Evolutionary conservation across 1,140 invertebrate species (phyloP).

Genomic region (Proctacanthus coquilletti): DNA sequence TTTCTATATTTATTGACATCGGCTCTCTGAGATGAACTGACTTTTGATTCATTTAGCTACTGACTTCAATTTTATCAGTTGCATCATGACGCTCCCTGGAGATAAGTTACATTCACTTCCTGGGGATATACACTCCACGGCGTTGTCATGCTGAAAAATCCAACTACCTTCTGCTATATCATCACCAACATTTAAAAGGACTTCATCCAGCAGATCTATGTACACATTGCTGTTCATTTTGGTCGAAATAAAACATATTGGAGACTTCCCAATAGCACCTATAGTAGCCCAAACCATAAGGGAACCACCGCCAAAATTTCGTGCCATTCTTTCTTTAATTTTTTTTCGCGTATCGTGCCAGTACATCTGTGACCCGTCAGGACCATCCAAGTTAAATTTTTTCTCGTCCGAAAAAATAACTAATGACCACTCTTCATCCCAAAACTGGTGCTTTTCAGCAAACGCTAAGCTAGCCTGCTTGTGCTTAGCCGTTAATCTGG

Average conservation of each 20-base stretch:
- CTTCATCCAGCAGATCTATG: background rate
- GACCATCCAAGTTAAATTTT: constrained; percentile 4
- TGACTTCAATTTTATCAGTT: too few species aligned
- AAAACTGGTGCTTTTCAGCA: too few species aligned
- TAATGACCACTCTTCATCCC: background rate
- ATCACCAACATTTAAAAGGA: background rate
- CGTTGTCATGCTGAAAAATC: background rate
- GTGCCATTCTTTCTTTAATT: too few species aligned
- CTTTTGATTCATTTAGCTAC: too few species aligned
- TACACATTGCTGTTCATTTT: background rate
- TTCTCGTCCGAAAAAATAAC: background rate
- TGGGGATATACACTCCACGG: background rate
- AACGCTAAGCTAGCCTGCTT: too few species aligned
- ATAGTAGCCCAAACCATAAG: background rate
- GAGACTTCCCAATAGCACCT: background rate
- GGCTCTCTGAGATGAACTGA: too few species aligned
- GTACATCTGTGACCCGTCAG: background rate
- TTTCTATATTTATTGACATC: too few species aligned
- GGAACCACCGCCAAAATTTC: background rate
- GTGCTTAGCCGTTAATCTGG: too few species aligned
- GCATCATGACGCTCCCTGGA: too few species aligned
- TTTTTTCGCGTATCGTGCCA: background rate
- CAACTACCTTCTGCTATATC: background rate
- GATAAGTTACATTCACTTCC: too few species aligned
- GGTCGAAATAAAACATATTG: background rate